Percentiles rank a stretch among this genome's conserved stretches.
phyloP scores from a whole-genome alignment of 2,797 vertebrate species.

The Melanotaenia boesemani region DNA sequence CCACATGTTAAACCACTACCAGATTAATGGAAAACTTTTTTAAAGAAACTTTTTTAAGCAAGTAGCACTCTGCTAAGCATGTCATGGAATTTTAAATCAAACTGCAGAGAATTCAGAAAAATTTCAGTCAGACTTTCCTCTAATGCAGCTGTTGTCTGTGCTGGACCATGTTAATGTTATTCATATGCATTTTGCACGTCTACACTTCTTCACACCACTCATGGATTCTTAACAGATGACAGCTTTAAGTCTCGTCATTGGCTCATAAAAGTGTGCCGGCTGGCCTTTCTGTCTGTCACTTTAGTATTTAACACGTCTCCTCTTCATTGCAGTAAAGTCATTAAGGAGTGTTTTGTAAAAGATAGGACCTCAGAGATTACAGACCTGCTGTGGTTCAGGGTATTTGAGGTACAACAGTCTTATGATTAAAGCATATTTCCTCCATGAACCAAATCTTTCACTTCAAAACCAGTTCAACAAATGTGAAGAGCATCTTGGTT shows the following conservation, averaged over 20 bases:
- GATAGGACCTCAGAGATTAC: not conserved
- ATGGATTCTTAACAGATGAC: not conserved
- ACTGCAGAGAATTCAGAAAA: too few relatives aligned
- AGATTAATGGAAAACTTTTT: too few relatives aligned
- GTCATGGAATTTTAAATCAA: too few relatives aligned
- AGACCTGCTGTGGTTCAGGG: not conserved
- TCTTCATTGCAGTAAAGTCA: not conserved
- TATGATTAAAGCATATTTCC: not conserved
- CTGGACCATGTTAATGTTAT: not conserved
- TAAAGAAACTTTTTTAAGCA: too few relatives aligned
- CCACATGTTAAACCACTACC: too few relatives aligned
- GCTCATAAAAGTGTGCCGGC: not conserved
- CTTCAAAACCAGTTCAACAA: too few relatives aligned
- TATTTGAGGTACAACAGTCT: not conserved
- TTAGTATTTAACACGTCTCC: not conserved
- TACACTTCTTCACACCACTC: not conserved
- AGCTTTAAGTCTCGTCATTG: slow-evolving; percentile 15
- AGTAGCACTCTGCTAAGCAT: too few relatives aligned
- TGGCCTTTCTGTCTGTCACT: slow-evolving; percentile 10
- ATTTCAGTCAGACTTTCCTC: too few relatives aligned
- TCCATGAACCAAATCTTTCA: too few relatives aligned
- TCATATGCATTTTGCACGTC: slow-evolving; percentile 9
- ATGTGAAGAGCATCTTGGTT: too few relatives aligned
- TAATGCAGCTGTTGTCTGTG: too few relatives aligned
- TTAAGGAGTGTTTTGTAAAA: too few relatives aligned